Conservation (phyloP, 2,888 invertebrate species). For the Meghimatium bilineatum region DNA sequence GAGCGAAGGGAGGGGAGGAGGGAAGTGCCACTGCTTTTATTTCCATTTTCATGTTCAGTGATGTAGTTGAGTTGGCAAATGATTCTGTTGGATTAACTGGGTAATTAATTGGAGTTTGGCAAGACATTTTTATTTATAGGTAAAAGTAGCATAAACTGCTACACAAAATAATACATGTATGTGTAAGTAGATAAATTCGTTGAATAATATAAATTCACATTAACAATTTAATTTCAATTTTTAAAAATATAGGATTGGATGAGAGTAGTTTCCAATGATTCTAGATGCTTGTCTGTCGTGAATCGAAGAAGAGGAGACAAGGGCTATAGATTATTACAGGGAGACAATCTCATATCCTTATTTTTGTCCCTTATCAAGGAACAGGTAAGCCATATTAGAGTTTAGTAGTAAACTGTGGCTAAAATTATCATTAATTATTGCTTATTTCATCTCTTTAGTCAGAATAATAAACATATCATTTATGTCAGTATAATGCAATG, state of each 20-base stretch:
- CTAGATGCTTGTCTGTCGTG: slow-evolving; percentile 72
- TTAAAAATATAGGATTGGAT: slow-evolving; percentile 69
- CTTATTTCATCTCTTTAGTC: neutral
- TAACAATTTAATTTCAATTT: neutral
- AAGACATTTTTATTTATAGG: no score
- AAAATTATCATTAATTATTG: neutral
- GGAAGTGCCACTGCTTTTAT: no score
- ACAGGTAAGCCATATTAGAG: slow-evolving; percentile 60
- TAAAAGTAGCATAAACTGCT: no score
- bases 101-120: no score
- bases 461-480: neutral
- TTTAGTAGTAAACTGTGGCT: neutral
- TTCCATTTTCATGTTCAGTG: no score
- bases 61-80: no score
- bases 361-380: slow-evolving; percentile 65
- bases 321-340: slow-evolving; percentile 73
- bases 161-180: no score
- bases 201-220: neutral
- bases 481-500: no score
- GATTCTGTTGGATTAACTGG: no score
- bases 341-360: slow-evolving; percentile 69
- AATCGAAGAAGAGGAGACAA: slow-evolving; percentile 71
- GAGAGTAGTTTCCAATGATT: slow-evolving; percentile 72
- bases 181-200: no score
- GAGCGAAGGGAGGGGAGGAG: no score